phyloP scores from a whole-genome alignment of 2,797 vertebrate species.

The Xenentodon cancila region DNA sequence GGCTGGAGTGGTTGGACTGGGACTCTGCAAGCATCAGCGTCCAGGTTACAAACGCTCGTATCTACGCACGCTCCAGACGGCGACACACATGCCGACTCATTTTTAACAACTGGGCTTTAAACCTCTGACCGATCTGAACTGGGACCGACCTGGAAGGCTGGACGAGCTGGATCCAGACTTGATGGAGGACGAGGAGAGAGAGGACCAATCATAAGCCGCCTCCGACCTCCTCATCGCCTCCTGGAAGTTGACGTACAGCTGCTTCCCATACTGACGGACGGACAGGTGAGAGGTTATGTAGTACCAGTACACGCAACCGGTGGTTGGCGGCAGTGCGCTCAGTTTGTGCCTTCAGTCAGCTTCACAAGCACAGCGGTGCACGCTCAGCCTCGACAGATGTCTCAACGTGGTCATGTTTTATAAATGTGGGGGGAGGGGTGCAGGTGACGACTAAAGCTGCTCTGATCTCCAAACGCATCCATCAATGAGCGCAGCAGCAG shows the following conservation, averaged over 20 bases:
- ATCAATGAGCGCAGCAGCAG: too few relatives aligned
- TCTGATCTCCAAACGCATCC: too few relatives aligned
- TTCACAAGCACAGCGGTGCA: neutral
- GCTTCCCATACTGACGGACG: slow-evolving; percentile 90
- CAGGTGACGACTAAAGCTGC: too few relatives aligned
- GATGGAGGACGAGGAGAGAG: slow-evolving; percentile 95
- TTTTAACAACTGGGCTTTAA: too few relatives aligned
- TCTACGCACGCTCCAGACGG: too few relatives aligned
- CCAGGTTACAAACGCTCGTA: too few relatives aligned
- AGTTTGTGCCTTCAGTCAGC: too few relatives aligned
- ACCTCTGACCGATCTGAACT: neutral
- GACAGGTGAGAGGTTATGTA: neutral
- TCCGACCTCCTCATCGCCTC: slow-evolving; percentile 95
- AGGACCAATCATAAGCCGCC: slow-evolving; percentile 95
- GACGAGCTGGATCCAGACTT: slow-evolving; percentile 98
- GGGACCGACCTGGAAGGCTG: slow-evolving; percentile 91
- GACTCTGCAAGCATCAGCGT: slow-evolving; percentile 69
- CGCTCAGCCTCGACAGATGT: neutral
- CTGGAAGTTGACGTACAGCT: slow-evolving; percentile 95
- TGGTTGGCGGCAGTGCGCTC: too few relatives aligned
- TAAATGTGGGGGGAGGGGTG: neutral
- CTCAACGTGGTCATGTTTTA: too few relatives aligned
- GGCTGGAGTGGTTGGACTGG: slow-evolving; percentile 97
- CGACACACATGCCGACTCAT: too few relatives aligned
- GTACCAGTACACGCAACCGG: too few relatives aligned